Evolutionary conservation across 2,113 vertebrate species (phyloP).

Genomic region (Phyllostomus discolor): DNA sequence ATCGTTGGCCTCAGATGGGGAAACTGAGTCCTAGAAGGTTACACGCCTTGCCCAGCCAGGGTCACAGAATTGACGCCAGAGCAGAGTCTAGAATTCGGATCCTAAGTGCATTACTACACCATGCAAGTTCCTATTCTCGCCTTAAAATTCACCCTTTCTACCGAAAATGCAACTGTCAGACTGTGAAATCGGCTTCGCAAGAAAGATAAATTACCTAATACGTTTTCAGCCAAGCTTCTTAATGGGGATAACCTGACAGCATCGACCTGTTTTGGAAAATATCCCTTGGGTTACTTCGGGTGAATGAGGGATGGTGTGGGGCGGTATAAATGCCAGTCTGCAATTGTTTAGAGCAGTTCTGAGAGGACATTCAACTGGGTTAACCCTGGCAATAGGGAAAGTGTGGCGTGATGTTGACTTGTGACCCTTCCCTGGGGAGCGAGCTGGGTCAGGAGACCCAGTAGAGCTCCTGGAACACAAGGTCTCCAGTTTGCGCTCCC

Average conservation of each 20-base stretch:
- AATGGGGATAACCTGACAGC: neutral
- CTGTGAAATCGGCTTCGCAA: neutral
- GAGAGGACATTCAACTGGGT: constrained; percentile 10
- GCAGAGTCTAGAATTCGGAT: neutral
- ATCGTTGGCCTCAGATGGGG: neutral
- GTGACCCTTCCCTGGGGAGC: constrained; percentile 51
- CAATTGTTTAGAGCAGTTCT: neutral
- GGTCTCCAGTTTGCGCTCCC: neutral
- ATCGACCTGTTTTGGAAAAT: neutral
- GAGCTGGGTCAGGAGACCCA: neutral
- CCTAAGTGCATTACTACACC: neutral
- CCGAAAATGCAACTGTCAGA: neutral
- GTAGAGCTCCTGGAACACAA: neutral
- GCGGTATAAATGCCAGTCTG: neutral
- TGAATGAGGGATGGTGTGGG: neutral
- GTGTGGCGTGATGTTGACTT: neutral
- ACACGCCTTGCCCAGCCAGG: neutral
- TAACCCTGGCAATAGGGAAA: constrained; percentile 38
- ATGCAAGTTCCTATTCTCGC: neutral
- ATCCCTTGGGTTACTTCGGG: neutral
- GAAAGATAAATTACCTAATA: constrained; percentile 9
- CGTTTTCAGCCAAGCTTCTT: neutral
- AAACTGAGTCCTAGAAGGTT: constrained; percentile 18
- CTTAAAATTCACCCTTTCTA: constrained; percentile 17
- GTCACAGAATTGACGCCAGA: neutral